Evolutionary conservation across 2,113 vertebrate genomes (phyloP).

Genomic region (Oceanites oceanicus): DNA sequence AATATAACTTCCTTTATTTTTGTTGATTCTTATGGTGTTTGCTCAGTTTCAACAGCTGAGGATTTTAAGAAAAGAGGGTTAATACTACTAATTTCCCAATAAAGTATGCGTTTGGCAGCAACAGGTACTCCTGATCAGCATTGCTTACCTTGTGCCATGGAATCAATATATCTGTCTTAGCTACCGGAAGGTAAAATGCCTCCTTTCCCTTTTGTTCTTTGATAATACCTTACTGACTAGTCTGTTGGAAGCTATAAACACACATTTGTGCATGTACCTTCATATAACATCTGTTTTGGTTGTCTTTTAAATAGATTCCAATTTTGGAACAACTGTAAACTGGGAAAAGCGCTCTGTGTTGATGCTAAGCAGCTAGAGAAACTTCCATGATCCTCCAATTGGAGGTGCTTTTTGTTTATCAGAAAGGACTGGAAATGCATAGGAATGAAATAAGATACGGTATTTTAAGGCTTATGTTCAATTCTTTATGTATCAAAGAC

Average conservation of each 20-base stretch:
- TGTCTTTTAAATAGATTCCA: neutral
- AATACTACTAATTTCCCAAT: neutral
- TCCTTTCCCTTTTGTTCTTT: neutral
- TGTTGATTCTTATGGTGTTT: neutral
- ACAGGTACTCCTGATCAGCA: neutral
- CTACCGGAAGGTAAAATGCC: neutral
- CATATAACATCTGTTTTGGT: neutral
- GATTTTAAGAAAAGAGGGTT: neutral
- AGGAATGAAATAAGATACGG: neutral
- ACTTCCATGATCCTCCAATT: neutral
- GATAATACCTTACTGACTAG: neutral
- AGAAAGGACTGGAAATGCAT: neutral
- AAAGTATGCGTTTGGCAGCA: neutral
- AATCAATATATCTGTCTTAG: fast-evolving
- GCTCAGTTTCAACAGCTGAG: neutral
- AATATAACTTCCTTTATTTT: fast-evolving
- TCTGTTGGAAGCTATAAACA: neutral
- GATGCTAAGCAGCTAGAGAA: neutral
- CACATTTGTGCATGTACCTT: neutral
- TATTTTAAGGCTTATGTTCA: neutral
- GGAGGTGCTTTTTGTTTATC: neutral
- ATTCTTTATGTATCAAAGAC: neutral
- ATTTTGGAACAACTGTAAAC: neutral
- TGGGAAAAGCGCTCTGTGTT: neutral
- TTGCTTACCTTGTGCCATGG: neutral